Conservation (phyloP, 2,888 invertebrate genomes). For the Lissonota sp. region DNA sequence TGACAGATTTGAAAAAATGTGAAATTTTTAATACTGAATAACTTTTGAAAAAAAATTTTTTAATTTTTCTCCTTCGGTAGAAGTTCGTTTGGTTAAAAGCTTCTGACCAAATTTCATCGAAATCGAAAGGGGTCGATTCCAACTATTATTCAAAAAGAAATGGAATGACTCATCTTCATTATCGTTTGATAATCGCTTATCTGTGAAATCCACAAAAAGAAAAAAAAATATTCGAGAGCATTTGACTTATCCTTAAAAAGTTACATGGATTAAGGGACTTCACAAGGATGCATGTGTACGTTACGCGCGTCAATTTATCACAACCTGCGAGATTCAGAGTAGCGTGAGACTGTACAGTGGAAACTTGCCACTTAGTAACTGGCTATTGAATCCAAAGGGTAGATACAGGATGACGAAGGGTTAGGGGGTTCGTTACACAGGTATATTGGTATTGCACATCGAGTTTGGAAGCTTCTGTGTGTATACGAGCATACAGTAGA, state of each 20-base stretch:
- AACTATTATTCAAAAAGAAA: no score
- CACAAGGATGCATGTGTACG: neutral
- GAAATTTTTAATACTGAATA: no score
- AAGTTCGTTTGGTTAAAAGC: no score
- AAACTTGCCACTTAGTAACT: conserved; percentile 53
- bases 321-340: neutral
- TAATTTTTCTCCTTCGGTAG: no score
- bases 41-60: no score
- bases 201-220: neutral
- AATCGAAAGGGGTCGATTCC: no score
- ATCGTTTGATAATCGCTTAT: no score
- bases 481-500: conserved; percentile 27
- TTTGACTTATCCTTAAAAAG: neutral
- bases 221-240: neutral
- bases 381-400: conserved; percentile 57
- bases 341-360: neutral
- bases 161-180: no score
- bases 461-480: conserved; percentile 40
- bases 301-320: conserved; percentile 26
- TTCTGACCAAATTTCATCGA: no score
- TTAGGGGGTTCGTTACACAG: neutral
- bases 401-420: neutral
- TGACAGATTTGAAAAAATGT: no score
- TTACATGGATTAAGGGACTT: neutral
- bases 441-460: conserved; percentile 51